These are phyloP conservation scores for Chymomyza procnemis DNA, from an alignment of 2,888 invertebrate genomes.

Conservation along the genomic window DNA sequence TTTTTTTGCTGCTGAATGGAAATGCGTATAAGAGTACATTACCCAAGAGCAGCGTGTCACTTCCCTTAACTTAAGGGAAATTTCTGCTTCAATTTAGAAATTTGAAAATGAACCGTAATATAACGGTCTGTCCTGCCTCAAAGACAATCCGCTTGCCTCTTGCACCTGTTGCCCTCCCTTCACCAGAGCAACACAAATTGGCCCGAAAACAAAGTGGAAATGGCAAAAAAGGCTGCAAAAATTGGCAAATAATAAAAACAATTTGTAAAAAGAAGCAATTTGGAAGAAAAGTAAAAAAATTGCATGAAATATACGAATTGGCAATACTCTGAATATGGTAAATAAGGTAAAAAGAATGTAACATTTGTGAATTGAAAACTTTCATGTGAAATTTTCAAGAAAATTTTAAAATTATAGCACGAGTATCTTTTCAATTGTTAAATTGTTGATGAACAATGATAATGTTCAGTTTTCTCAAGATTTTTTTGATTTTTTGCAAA, in stretches of 20 bases:
- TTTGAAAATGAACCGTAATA: conserved; percentile 45
- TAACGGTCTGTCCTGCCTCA: conserved; percentile 28
- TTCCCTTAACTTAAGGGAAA: conserved; percentile 14
- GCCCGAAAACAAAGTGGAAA: not conserved
- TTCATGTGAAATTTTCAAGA: too few species aligned
- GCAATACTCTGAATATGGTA: too few species aligned
- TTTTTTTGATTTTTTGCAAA: too few species aligned
- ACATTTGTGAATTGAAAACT: too few species aligned
- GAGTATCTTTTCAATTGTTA: too few species aligned
- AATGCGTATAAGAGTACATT: conserved; percentile 52
- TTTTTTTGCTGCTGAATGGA: conserved; percentile 59
- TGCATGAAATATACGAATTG: too few species aligned
- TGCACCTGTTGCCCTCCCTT: conserved; percentile 61
- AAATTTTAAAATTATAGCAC: too few species aligned
- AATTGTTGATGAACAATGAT: too few species aligned
- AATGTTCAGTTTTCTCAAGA: too few species aligned
- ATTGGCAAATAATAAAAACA: not conserved
- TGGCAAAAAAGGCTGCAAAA: not conserved
- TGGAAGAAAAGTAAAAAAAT: not conserved
- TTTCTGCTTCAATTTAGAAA: conserved; percentile 3
- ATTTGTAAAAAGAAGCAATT: not conserved
- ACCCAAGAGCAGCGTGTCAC: not conserved
- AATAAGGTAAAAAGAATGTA: too few species aligned
- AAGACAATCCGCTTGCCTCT: conserved; percentile 8
- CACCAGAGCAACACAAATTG: not conserved